Conservation (phyloP, 2,888 invertebrate genomes). For the Ophion obscuratus region DNA sequence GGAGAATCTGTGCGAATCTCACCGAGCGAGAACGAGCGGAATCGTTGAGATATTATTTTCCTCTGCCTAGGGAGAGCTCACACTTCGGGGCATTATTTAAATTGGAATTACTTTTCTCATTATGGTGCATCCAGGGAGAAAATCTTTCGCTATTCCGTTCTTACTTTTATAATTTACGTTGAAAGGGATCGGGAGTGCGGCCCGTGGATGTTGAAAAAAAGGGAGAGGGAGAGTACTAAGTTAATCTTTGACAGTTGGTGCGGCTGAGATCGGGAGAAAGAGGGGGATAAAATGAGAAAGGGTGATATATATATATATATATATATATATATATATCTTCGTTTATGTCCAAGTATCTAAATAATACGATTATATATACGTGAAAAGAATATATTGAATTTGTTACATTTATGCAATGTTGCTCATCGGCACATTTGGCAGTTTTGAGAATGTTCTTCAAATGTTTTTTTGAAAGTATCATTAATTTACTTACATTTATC, state of each 20-base stretch:
- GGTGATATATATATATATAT: too few relatives aligned
- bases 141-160: constrained; percentile 79
- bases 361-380: too few relatives aligned
- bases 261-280: constrained; percentile 25
- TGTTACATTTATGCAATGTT: too few relatives aligned
- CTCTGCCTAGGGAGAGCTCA: constrained; percentile 56
- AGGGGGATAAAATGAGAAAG: neutral
- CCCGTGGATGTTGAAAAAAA: constrained; percentile 18
- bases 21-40: neutral
- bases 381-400: too few relatives aligned
- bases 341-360: neutral
- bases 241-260: constrained; percentile 81
- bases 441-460: neutral
- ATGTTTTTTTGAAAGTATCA: neutral
- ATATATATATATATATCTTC: too few relatives aligned
- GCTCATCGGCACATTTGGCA: neutral
- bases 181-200: constrained; percentile 41
- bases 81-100: constrained; percentile 82
- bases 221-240: constrained; percentile 69
- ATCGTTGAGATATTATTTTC: constrained; percentile 79
- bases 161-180: constrained; percentile 79
- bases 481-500: neutral
- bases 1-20: neutral
- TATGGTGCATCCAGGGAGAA: constrained; percentile 82
- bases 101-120: constrained; percentile 84